phyloP scores from a whole-genome alignment of 2,797 vertebrate genomes.

The Pipistrellus nathusii region DNA sequence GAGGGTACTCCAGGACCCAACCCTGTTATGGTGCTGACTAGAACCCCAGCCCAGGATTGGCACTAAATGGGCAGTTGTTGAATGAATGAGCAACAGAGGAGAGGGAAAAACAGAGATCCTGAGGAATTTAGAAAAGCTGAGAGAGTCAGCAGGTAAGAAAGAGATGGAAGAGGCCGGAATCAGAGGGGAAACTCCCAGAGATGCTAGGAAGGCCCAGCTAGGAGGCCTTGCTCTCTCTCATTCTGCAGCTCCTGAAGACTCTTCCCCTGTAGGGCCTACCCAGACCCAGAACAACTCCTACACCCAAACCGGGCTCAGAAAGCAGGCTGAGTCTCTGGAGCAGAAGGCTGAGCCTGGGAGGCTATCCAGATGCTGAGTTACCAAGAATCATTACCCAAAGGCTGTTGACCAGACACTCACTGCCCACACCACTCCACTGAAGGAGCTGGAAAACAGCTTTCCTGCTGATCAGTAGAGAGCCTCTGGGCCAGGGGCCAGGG shows the following conservation, averaged over 20 bases:
- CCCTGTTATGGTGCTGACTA: not conserved
- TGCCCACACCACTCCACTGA: not conserved
- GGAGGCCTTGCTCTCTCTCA: not conserved
- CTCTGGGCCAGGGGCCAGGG: not conserved
- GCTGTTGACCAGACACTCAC: constrained; percentile 2
- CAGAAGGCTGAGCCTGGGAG: not conserved
- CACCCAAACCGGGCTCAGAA: not conserved
- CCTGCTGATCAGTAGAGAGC: constrained; percentile 41
- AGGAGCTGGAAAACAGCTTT: not conserved
- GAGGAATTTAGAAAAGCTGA: not conserved
- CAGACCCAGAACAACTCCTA: not conserved
- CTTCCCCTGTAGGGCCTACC: not conserved
- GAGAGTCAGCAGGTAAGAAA: not conserved
- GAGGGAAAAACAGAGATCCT: not conserved
- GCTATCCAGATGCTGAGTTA: not conserved
- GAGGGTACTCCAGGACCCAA: not conserved
- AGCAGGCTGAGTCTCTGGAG: not conserved
- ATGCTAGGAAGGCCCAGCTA: not conserved
- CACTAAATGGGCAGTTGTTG: not conserved
- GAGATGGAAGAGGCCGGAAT: not conserved
- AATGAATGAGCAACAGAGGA: not conserved
- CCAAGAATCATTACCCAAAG: constrained; percentile 48
- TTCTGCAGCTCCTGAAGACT: not conserved
- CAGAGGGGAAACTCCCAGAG: not conserved
- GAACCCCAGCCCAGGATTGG: not conserved